phyloP scores from a whole-genome alignment of 1,140 invertebrate species.

The Monochamus saltuarius region DNA sequence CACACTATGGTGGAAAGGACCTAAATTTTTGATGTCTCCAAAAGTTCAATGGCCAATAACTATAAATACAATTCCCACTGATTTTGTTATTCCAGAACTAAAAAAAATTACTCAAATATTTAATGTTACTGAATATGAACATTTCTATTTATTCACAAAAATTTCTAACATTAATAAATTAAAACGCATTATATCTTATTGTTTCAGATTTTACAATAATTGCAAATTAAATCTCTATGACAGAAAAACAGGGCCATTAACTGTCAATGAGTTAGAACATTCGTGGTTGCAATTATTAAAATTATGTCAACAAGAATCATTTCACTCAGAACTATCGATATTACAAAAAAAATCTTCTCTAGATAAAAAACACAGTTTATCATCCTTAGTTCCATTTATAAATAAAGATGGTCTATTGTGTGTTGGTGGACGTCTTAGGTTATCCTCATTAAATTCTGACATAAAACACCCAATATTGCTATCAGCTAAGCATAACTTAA shows the following conservation, averaged over 20 bases:
- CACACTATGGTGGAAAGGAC: too few relatives aligned
- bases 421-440: conserved; percentile 27
- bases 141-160: neutral
- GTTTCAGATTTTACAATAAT: conserved; percentile 9
- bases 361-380: conserved; percentile 7
- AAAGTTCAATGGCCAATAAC: neutral
- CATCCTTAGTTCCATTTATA: conserved; percentile 19
- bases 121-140: too few relatives aligned
- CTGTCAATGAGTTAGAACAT: too few relatives aligned
- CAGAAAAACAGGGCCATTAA: too few relatives aligned
- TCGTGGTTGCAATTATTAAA: too few relatives aligned
- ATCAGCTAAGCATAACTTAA: neutral
- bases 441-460: conserved; percentile 11
- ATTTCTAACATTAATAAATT: conserved; percentile 1
- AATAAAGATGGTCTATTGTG: conserved; percentile 21
- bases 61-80: neutral
- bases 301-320: neutral
- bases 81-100: neutral
- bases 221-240: too few relatives aligned
- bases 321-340: neutral
- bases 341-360: neutral
- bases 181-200: neutral
- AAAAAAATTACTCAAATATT: neutral
- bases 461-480: conserved; percentile 26
- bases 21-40: neutral